Evolutionary conservation across 2,113 vertebrate genomes (phyloP), one percentile per base, ranked within the genome.

Genomic region (Sclerurus mexicanus): DNA sequence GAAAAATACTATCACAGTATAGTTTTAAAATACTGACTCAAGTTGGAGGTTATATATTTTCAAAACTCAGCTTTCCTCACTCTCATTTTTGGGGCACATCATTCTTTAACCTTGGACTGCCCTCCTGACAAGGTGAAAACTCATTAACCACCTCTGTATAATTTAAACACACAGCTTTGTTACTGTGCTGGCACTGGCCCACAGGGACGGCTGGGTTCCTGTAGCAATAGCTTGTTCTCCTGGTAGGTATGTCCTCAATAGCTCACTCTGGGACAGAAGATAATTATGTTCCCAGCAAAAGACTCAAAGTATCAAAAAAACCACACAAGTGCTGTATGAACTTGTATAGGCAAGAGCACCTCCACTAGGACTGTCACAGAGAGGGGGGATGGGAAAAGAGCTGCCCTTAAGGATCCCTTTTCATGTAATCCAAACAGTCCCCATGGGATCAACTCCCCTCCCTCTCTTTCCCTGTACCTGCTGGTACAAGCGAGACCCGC

Each of bases 221-320:
- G 50, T 42, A 71, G 66, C 0, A 5, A 47, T 46, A 83, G 84
- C 53, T 89, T 90, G 33, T 56, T 93, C 80, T 56, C 4, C 8
- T 84, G 87, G 81, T 89, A 92, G 85, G 64, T 86, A 93, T 3
- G 55, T 89, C 94, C 94, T 94, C 81, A 89, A 93, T 93, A 94
- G 88, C 46, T 93, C 76, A 93, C 97, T 83, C 89, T 94, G 96
- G 85, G 77, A 89, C 49, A 50, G 49, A 53, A 66, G 84, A 85
- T 95, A 97, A 91, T 84, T 87, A 63, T 58, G 39, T 92, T 90
- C 66, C 62, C 91, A 79, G 60, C 73, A 91, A 94, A 96, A 93
- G 83, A 69, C 78, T 87, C 33, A 39, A 40, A 73, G 30, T 27
- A 44, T 42, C 85, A 89, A 56, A 79, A 79, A 96, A 81, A 31